Evolutionary conservation across 2,113 vertebrate species (phyloP).

Genomic region (Rhea pennata): DNA sequence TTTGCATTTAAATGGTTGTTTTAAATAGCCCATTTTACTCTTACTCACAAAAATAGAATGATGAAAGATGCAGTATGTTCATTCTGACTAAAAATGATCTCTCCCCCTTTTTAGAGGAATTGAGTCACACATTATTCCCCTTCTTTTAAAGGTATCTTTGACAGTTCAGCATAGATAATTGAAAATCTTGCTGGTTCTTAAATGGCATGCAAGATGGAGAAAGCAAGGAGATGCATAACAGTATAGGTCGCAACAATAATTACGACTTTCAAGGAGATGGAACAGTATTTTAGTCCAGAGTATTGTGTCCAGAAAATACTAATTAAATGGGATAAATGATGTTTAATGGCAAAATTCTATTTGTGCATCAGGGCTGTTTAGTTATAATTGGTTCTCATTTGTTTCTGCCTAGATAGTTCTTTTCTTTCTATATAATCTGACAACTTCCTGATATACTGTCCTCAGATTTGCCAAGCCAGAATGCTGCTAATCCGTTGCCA

Average conservation of each 20-base stretch:
- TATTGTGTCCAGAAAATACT: conserved; percentile 82
- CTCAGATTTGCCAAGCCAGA: neutral
- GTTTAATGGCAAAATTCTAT: conserved; percentile 80
- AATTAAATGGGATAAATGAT: conserved; percentile 84
- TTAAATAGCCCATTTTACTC: conserved; percentile 84
- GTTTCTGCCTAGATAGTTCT: conserved; percentile 66
- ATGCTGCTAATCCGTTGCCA: conserved; percentile 15
- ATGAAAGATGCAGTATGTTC: conserved; percentile 82
- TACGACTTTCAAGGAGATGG: conserved; percentile 78
- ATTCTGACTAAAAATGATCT: conserved; percentile 82
- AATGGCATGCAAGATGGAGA: conserved; percentile 71
- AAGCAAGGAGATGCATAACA: conserved; percentile 52
- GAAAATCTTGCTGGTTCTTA: conserved; percentile 78
- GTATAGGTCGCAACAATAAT: conserved; percentile 76
- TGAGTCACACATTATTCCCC: conserved; percentile 82
- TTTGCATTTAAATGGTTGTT: conserved; percentile 87
- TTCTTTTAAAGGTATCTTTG: conserved; percentile 83
- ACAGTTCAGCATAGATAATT: conserved; percentile 80
- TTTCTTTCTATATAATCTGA: conserved; percentile 57
- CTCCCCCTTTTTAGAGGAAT: conserved; percentile 80
- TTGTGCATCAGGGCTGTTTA: conserved; percentile 69
- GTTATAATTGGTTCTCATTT: conserved; percentile 81
- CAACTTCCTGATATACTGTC: conserved; percentile 45
- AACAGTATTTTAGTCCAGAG: conserved; percentile 71
- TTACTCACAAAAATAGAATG: conserved; percentile 80